Base-by-base conservation (phyloP, 2,888 invertebrate genomes). In the Trachelus troglodyta region DNA sequence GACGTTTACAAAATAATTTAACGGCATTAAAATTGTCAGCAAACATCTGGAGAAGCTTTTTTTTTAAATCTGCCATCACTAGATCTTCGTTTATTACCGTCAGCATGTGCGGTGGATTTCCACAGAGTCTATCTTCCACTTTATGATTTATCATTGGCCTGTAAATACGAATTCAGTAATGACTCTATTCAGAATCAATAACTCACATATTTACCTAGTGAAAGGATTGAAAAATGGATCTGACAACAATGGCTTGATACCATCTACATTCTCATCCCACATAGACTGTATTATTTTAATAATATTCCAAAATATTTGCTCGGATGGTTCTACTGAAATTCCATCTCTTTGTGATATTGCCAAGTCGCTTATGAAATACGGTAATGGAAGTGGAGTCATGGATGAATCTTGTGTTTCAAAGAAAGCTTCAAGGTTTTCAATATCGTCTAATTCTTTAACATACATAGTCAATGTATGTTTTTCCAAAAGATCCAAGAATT, bases 81-180 rank as follows among this genome's bases (percentile, higher is more conserved):
- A 92, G 92, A 89, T 97, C 96, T 81, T 94, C 94, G 77, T 94
- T 93, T 88, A 97, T 92, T 76, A 97, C 93, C 84, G 94, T 95
- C 69, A 93, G 92, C 56, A 97, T 92, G 80, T 94, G 94, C 0
- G 97, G 97, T 0, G 97, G 94, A 37, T 93, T 93, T 2, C 96
- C 96, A 77, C 95, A 95, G 0, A 96, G 94, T 89, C 96, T 94
- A 73, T 96, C 95, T 84, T 97, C 96, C 87, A 95, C 94, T 86
- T 96, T 96, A 31, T 95, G 96, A 93, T 97, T 97, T 81, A 98
- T 96, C 31, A 95, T 94, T 0, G 97, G 97, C 79, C 96, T 95
- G 85, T 74, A 90, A 89, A 76, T 77, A 71, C 2, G 12, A 3
- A 71, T 71, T 34, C 12, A 23, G 6, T 34, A 71, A 34, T 12